Percentiles rank a stretch among this genome's conserved stretches.
These are phyloP conservation scores for Dasysyrphus tricinctus DNA, from an alignment of 2,888 invertebrate genomes.

Conservation along the genomic window DNA sequence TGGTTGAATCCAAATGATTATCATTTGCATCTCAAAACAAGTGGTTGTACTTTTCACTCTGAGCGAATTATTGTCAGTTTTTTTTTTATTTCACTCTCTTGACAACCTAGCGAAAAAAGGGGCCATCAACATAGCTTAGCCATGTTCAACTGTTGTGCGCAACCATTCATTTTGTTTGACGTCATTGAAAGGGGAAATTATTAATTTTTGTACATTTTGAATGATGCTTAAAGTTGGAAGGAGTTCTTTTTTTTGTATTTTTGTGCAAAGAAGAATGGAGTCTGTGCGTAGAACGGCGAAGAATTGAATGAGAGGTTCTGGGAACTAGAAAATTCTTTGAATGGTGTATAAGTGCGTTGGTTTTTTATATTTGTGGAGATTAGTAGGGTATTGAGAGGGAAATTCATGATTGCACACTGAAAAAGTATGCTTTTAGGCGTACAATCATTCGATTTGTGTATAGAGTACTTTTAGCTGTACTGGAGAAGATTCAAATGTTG, in stretches of 20 bases:
- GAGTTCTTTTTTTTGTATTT: background rate
- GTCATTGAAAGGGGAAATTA: constrained; percentile 66
- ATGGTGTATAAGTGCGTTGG: constrained; percentile 16
- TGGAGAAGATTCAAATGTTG: too few species aligned
- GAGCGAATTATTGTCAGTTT: constrained; percentile 58
- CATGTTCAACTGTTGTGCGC: constrained; percentile 41
- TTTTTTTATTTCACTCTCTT: background rate
- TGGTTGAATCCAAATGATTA: constrained; percentile 28
- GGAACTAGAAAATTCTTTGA: background rate
- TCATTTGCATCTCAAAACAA: background rate
- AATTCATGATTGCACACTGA: background rate
- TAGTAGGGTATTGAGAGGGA: background rate
- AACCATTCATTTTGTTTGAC: constrained; percentile 65
- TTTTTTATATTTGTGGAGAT: too few species aligned
- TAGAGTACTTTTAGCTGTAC: too few species aligned
- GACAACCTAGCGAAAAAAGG: constrained; percentile 57
- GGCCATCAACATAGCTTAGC: background rate
- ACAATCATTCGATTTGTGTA: background rate
- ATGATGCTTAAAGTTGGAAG: constrained; percentile 18
- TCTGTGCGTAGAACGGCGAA: constrained; percentile 24
- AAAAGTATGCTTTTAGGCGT: background rate
- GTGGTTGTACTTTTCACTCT: constrained; percentile 60
- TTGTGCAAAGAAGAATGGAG: background rate
- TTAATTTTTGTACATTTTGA: constrained; percentile 38
- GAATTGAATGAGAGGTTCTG: constrained; percentile 24